Percentiles rank a stretch among this genome's conserved stretches.
These are phyloP conservation scores for Phortica variegata DNA, from an alignment of 1,140 invertebrate genomes.

Conservation along the genomic window DNA sequence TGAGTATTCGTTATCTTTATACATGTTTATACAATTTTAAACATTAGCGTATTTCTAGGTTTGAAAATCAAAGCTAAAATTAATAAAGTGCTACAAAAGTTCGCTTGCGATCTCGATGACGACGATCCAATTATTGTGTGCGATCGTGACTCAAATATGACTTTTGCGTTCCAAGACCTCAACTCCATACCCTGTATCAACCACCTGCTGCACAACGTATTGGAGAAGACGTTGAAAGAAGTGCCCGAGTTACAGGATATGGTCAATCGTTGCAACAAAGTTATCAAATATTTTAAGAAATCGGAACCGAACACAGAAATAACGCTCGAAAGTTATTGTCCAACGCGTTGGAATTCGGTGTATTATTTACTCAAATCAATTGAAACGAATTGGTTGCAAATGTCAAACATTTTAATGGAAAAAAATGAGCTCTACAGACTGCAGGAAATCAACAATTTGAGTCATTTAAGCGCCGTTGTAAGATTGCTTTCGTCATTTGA, in stretches of 20 bases:
- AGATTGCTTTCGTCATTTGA: no score
- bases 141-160: no score
- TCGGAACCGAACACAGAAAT: slow-evolving; percentile 2
- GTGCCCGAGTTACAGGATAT: slow-evolving; percentile 1
- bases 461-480: no score
- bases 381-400: slow-evolving; percentile 9
- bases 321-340: slow-evolving; percentile 1
- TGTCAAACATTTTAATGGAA: no score
- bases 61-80: background rate
- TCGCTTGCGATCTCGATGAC: no score
- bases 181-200: background rate
- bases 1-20: no score
- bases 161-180: no score
- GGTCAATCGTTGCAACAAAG: slow-evolving; percentile 9
- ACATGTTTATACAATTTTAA: no score
- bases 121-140: background rate
- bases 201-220: slow-evolving; percentile 6
- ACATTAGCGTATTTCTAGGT: no score
- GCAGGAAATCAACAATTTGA: no score
- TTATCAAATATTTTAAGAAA: slow-evolving; percentile 10
- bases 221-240: slow-evolving; percentile 1
- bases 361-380: slow-evolving; percentile 8
- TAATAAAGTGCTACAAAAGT: no score
- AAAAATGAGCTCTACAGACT: no score
- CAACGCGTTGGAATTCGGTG: slow-evolving; percentile 5